Base-by-base conservation (phyloP, 2,797 vertebrate species). In the Prunella strophiata region DNA sequence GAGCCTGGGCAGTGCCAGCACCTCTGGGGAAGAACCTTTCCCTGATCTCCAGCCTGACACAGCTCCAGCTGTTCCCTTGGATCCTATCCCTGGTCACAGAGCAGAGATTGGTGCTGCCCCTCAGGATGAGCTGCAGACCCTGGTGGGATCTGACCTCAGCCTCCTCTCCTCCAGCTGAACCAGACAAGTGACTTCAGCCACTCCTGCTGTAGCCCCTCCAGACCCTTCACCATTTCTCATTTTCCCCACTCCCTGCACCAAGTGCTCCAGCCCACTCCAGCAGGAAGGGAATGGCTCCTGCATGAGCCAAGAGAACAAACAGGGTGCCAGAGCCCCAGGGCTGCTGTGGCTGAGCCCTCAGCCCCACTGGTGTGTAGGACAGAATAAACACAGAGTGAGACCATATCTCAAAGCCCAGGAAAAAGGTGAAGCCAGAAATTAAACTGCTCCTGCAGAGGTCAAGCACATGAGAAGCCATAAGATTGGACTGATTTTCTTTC, bases 21-120 rank as follows among this genome's bases (percentile, higher is more conserved):
- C 70, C 34, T 27, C 26, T 54, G 40, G 40, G 54, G 21, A 27
- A 20, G 25, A 27, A 1, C 47, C 34, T 67, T 54, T 3, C 7
- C 29, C 62, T 36, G 4, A 22, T 0, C 0, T 7, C 40, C 47
- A 47, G 0, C 34, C 30, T 34, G 0, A 27, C 14, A 11, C 34
- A 68, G 22, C 63, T 50, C 54, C 55, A 75, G 32, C 42, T 5
- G 0, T 9, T 2, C 55, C 54, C 54, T 30, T 30, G 16, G 20
- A 0, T 9, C 6, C 68, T 81, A 40, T 47, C 40, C 1, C 26
- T 40, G 61, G 61, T 19, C 40, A 6, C 62, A 62, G 13, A 54
- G 20, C 34, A 55, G 25, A 79, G 45, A 13, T 7, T 0, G 0
- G 58, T 52, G 63, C 48, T 63, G 48, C 1, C 26, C 45, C 59